These are phyloP conservation scores for Agapornis roseicollis DNA, from an alignment of 2,113 vertebrate species.

Conservation along the genomic window DNA sequence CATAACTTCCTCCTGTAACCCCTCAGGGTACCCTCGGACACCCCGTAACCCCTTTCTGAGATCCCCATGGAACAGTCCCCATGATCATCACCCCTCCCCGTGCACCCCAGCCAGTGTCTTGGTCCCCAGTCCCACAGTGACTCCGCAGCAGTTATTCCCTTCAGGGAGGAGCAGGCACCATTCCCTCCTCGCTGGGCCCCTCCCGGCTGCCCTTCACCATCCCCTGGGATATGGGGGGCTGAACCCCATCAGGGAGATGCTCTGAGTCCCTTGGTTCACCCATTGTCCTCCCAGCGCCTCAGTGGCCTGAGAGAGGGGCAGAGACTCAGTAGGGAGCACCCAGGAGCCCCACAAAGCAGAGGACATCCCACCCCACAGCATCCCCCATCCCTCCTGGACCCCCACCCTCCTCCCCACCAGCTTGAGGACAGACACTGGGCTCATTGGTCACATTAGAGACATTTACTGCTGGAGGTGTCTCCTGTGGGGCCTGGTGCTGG, in stretches of 20 bases:
- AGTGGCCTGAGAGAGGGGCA: not conserved
- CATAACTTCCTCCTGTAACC: not conserved
- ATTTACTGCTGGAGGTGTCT: constrained; percentile 25
- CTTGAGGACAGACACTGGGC: not conserved
- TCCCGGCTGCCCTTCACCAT: accelerated
- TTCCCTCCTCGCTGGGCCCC: not conserved
- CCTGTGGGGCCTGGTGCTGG: accelerated
- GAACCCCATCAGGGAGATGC: accelerated
- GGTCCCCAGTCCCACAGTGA: accelerated
- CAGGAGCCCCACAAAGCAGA: not conserved
- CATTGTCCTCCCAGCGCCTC: accelerated
- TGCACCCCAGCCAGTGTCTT: not conserved
- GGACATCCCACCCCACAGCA: not conserved
- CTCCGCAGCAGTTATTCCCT: too few relatives aligned
- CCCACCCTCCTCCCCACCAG: not conserved
- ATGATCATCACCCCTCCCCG: accelerated
- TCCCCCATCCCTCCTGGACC: not conserved
- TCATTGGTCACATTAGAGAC: not conserved
- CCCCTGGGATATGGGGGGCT: not conserved
- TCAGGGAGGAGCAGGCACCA: not conserved
- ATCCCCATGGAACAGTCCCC: not conserved
- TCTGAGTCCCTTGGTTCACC: accelerated
- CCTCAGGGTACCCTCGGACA: not conserved
- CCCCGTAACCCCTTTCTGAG: not conserved
- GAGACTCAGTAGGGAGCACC: not conserved